Conservation (phyloP, 1,140 invertebrate genomes). For the Drosophila mayri region DNA sequence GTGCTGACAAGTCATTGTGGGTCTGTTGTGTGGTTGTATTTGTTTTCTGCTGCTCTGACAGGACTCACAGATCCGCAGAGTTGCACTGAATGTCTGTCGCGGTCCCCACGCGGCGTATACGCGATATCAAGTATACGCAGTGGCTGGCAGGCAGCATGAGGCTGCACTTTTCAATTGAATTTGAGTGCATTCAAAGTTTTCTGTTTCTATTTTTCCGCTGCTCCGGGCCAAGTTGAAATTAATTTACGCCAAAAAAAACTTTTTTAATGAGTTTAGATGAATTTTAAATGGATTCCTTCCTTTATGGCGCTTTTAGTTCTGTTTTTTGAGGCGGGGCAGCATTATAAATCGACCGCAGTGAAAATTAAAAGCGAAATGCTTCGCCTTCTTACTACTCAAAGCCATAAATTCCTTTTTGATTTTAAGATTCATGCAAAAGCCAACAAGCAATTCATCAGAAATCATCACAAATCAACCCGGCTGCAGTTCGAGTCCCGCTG, state of each 20-base stretch:
- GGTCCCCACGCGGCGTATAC: conserved; percentile 66
- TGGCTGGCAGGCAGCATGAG: conserved; percentile 44
- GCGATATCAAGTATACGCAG: conserved; percentile 76
- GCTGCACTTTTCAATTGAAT: conserved; percentile 74
- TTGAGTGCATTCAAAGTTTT: conserved; percentile 69
- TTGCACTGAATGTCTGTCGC: neutral
- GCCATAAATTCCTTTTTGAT: conserved; percentile 29
- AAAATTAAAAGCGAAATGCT: conserved; percentile 13
- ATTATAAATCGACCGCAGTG: conserved; percentile 18
- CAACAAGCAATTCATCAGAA: conserved; percentile 45
- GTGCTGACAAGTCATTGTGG: conserved; percentile 59
- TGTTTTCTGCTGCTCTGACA: conserved; percentile 56
- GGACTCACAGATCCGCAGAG: conserved; percentile 26
- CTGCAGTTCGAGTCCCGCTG: conserved; percentile 17
- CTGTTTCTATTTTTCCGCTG: conserved; percentile 30
- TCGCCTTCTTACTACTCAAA: neutral
- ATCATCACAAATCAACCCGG: conserved; percentile 47
- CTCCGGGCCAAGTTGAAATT: conserved; percentile 64
- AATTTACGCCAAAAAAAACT: conserved; percentile 59
- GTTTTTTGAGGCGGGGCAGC: neutral
- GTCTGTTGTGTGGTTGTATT: conserved; percentile 37
- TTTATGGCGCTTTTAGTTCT: conserved; percentile 9
- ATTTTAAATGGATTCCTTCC: conserved; percentile 60
- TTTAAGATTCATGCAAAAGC: conserved; percentile 5
- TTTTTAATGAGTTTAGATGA: conserved; percentile 77